Conservation (phyloP, 1,140 invertebrate species). For the Bombus superbus region DNA sequence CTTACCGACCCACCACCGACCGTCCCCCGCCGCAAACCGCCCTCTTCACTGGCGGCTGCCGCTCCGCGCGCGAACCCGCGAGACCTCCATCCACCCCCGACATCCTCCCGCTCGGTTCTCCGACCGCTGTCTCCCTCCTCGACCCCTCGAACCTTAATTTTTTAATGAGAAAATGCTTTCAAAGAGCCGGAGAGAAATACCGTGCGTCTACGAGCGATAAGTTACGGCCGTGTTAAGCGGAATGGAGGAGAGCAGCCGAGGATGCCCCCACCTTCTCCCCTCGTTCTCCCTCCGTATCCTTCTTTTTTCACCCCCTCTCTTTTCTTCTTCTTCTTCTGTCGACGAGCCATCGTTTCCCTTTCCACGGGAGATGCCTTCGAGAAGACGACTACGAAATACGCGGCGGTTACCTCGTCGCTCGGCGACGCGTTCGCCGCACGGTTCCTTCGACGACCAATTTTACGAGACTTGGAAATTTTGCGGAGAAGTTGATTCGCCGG, state of each 20-base stretch:
- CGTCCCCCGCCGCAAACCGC: conserved; percentile 47
- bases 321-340: background rate
- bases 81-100: conserved; percentile 42
- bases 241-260: conserved; percentile 66
- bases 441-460: background rate
- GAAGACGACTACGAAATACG: background rate
- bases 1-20: conserved; percentile 74
- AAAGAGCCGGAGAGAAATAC: conserved; percentile 82
- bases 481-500: background rate
- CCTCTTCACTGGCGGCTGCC: conserved; percentile 39
- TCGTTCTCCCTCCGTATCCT: conserved; percentile 15
- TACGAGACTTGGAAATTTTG: background rate
- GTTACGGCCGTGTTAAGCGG: conserved; percentile 78
- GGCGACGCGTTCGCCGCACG: too few species aligned
- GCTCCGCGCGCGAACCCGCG: conserved; percentile 38
- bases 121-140: conserved; percentile 43
- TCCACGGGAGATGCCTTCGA: background rate
- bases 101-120: conserved; percentile 13
- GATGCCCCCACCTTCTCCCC: conserved; percentile 23
- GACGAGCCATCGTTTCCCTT: background rate
- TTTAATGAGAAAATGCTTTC: conserved; percentile 84
- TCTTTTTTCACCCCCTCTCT: too few species aligned
- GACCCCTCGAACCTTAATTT: conserved; percentile 79
- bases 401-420: background rate
- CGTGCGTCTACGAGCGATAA: conserved; percentile 81